Base-by-base conservation (phyloP, 2,113 vertebrate species). In the Pipa parva region DNA sequence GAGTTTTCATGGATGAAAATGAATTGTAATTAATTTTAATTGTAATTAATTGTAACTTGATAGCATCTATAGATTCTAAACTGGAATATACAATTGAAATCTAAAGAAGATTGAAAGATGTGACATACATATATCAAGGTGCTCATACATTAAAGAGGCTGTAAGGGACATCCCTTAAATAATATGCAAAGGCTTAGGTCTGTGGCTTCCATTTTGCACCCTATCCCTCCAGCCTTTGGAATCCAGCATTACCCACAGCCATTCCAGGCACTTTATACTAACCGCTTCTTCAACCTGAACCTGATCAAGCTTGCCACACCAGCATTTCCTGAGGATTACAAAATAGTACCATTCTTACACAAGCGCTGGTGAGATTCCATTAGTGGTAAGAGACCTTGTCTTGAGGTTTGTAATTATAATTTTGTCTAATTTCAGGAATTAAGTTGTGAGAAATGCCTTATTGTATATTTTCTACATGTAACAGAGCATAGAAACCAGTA, bases 361-460 rank as follows among this genome's bases (percentile, higher is more conserved):
- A 10, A 27, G 54, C 39, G n/a, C 50, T 69, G 66, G 66, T 58
- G 52, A 26, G 18, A 24, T 54, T 69, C 66, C 66, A 69, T 60
- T 61, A 69, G 25, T 31, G 11, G 28, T 60, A 31, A 60, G 25
- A 69, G 29, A 27, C 29, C 36, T 54, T 69, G 66, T 48, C 66
- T 31, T 13, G 8, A 45, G 57, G 48, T 52, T 24, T 17, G 12
- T 27, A 69, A 42, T 61, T 22, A 31, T 45, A 22, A 37, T 59
- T 68, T 59, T 51, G 65, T 54, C 56, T 69, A 39, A 54, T 54
- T 61, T 69, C 66, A 59, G 45, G 66, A 69, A 59, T 39, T 51
- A 27, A 49, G 24, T 49, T 42, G 58, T 59, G 31, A 37, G 54
- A 59, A 49, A 64, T 45, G 42, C 13, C 36, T 29, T 64, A 55